Base-by-base conservation (phyloP, 2,888 invertebrate genomes). In the Drosophila rellima region DNA sequence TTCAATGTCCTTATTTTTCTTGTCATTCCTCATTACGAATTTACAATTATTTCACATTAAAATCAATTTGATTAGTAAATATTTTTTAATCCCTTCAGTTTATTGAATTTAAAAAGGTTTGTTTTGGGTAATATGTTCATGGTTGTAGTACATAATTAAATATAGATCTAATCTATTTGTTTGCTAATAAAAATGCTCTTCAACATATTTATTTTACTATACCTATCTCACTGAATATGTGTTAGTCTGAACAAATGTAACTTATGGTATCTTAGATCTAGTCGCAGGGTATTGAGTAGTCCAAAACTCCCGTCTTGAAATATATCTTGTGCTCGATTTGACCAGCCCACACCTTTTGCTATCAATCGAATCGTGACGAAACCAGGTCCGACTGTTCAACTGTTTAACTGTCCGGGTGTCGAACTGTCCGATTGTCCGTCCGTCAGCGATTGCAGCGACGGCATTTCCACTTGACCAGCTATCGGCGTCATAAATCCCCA, bases 401-500 rank as follows among this genome's bases (percentile, higher is more conserved):
- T 54, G 52, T 62, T 54, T 5, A 23, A 35, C 20, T 51, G 37
- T 23, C 37, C 11, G 23, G 6, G 7, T 39, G 8, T 52, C 55
- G 8, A n/a, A 8, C 40, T 50, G 50, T 63, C 48, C 3, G 3
- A 31, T 20, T 39, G 29, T 31, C 35, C 5, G 50, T 59, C 60
- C 17, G 60, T 55, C 47, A 62, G 29, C 29, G 52, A 52, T 52
- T 52, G 52, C 10, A 17, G 29, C 78, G 69, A 57, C 60, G 60
- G 72, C 56, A 69, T 66, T 62, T 77, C 66, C 88, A 85, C 85
- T 85, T 85, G 85, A 84, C 80, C 85, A 87, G 82, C 61, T 85
- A 85, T 85, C 85, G 67, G 80, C 72, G 74, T 72, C 85, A 85
- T 85, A 85, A 85, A 84, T 89, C 80, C 80, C 77, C 78, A 66